Base-by-base conservation (phyloP, 2,888 invertebrate genomes). In the Nephrotoma flavescens region DNA sequence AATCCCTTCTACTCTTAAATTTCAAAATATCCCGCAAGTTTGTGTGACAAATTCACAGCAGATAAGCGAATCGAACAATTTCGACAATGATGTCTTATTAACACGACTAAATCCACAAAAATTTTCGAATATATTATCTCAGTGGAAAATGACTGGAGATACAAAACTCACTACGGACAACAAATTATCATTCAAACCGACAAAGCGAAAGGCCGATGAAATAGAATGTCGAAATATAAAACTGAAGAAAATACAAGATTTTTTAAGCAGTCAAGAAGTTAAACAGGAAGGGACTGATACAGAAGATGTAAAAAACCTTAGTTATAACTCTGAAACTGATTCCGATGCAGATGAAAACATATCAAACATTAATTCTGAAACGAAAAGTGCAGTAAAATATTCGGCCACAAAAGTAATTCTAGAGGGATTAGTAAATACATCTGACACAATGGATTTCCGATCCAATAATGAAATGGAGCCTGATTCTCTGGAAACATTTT, bases 1-100 rank as follows among this genome's bases (percentile, higher is more conserved):
- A 88, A 93, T 95, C 89, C 95, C 96, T 4, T 94, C 94, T 42
- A 94, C 94, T 15, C 92, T 93, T 88, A 93, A 93, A 91, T 89
- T 94, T 87, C 94, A 94, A 89, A 92, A 93, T 88, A 84, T 84
- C 15, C 7, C 15, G 15, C n/a, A 84, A n/a, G 6, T 42, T 42
- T 45, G 9, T 11, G 85, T 19, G 12, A 44, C 44, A 6, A 2
- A 42, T 19, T 12, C 5, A 47, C 47, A 47, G 42, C 88, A 15
- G 89, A 86, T 87, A 88, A 88, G 85, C 86, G 88, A 89, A 71
- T 87, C 88, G 86, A 44, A 19, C 7, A 87, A 88, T 71, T 88
- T 88, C 83, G 89, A 89, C 88, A 87, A 84, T 84, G 87, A 88
- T 87, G 91, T 92, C 88, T 91, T 92, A 87, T 92, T 93, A 89